phyloP scores from a whole-genome alignment of 2,797 vertebrate species.

The Anisognathus igniventris region DNA sequence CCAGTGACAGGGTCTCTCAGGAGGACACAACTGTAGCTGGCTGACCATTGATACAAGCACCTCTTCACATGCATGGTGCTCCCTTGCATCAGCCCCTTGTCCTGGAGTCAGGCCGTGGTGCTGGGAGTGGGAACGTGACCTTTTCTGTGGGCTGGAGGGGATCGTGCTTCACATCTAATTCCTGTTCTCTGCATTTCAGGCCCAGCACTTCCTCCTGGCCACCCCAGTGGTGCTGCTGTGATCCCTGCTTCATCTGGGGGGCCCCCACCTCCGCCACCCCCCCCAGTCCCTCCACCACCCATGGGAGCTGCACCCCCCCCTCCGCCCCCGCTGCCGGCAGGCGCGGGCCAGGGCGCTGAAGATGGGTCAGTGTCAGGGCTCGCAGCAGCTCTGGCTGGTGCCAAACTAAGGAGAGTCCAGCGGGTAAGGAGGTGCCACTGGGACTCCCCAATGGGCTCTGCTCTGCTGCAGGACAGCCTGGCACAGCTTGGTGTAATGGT shows the following conservation, averaged over 20 bases:
- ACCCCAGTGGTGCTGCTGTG: conserved; percentile 81
- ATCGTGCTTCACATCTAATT: accelerated
- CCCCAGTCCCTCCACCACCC: conserved; percentile 80
- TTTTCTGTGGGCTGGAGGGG: not conserved
- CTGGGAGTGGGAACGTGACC: accelerated
- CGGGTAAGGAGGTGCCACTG: conserved; percentile 80
- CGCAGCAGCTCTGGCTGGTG: conserved; percentile 93
- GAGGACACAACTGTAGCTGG: not conserved
- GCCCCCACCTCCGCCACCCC: conserved; percentile 83
- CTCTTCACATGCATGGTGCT: not conserved
- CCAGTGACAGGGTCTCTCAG: not conserved
- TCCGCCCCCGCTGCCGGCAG: conserved; percentile 82
- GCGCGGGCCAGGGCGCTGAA: conserved; percentile 77
- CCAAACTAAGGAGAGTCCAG: conserved; percentile 95
- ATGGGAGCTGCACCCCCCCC: conserved; percentile 75
- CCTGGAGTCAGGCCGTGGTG: not conserved
- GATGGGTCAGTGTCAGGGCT: conserved; percentile 86
- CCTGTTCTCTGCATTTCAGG: conserved; percentile 71
- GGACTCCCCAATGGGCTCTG: not conserved
- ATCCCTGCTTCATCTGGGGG: conserved; percentile 79
- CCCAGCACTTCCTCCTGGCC: conserved; percentile 85
- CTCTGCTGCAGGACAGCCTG: not conserved
- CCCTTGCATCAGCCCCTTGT: accelerated
- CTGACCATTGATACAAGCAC: not conserved
- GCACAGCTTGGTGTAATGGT: not conserved